Conservation (phyloP, 2,113 vertebrate species). For the Pterocles gutturalis region DNA sequence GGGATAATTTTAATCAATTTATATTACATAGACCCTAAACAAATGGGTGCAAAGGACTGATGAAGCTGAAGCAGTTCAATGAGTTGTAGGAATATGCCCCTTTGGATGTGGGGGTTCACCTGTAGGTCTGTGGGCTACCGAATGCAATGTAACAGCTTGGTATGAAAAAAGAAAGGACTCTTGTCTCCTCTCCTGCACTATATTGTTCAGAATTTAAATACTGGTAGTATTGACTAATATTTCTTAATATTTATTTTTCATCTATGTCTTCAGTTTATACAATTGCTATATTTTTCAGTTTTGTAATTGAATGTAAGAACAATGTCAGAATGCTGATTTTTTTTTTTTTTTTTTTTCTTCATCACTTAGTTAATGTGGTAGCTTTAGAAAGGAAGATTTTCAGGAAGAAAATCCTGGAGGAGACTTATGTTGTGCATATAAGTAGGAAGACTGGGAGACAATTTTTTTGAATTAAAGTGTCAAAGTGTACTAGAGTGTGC, state of each 20-base stretch:
- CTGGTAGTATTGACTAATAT: neutral
- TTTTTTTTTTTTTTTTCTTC: neutral
- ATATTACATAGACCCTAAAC: neutral
- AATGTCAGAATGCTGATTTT: neutral
- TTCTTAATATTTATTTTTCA: neutral
- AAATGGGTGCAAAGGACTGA: neutral
- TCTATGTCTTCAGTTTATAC: rapidly evolving
- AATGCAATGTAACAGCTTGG: neutral
- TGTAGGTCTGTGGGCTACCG: neutral
- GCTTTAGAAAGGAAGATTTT: neutral
- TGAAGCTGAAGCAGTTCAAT: neutral
- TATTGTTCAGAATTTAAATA: neutral
- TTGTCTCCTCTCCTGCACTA: rapidly evolving
- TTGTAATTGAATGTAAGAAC: neutral
- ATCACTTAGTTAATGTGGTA: neutral
- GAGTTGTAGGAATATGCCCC: neutral
- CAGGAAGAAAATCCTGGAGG: neutral
- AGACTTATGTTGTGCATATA: neutral
- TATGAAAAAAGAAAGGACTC: neutral
- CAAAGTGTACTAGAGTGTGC: neutral
- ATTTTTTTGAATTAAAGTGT: neutral
- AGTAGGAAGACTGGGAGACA: neutral
- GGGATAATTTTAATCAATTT: neutral
- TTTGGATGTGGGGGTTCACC: neutral
- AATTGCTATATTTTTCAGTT: neutral